phyloP scores from a whole-genome alignment of 1,140 invertebrate genomes.

The Yoshiicerus persimilis region DNA sequence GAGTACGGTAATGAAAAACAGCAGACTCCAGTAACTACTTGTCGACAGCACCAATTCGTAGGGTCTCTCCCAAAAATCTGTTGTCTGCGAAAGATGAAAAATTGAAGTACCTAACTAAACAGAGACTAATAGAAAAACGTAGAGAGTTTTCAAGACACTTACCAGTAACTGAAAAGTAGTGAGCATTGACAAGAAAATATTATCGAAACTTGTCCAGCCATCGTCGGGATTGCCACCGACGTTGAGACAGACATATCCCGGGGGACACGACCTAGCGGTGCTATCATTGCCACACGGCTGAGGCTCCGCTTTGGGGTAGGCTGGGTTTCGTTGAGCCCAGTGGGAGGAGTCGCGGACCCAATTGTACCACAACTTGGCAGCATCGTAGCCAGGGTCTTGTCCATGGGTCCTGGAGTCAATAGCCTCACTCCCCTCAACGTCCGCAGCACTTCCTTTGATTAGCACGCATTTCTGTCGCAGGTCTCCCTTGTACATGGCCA shows the following conservation, averaged over 20 bases:
- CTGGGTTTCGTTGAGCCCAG: slow-evolving; percentile 36
- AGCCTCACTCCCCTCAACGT: no score
- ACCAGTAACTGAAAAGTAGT: slow-evolving; percentile 84
- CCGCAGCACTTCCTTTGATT: not conserved
- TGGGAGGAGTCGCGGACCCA: slow-evolving; percentile 42
- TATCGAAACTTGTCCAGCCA: slow-evolving; percentile 90
- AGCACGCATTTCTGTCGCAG: slow-evolving; percentile 82
- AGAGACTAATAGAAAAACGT: no score
- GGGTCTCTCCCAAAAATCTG: slow-evolving; percentile 91
- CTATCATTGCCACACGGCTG: slow-evolving; percentile 45
- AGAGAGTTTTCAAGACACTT: no score
- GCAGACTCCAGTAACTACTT: slow-evolving; percentile 82
- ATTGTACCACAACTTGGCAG: slow-evolving; percentile 19
- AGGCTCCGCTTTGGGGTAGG: slow-evolving; percentile 39
- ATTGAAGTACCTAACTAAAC: no score
- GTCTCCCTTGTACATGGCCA: slow-evolving; percentile 90
- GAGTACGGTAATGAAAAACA: slow-evolving; percentile 89
- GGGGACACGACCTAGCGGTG: slow-evolving; percentile 69
- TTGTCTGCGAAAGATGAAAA: no score
- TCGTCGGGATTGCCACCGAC: slow-evolving; percentile 87
- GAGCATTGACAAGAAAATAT: slow-evolving; percentile 90
- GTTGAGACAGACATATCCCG: slow-evolving; percentile 71
- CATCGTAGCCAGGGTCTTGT: no score
- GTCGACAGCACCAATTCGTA: slow-evolving; percentile 86
- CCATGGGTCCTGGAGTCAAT: no score